Conservation (phyloP, 2,888 invertebrate genomes). For the Meta bourneti region DNA sequence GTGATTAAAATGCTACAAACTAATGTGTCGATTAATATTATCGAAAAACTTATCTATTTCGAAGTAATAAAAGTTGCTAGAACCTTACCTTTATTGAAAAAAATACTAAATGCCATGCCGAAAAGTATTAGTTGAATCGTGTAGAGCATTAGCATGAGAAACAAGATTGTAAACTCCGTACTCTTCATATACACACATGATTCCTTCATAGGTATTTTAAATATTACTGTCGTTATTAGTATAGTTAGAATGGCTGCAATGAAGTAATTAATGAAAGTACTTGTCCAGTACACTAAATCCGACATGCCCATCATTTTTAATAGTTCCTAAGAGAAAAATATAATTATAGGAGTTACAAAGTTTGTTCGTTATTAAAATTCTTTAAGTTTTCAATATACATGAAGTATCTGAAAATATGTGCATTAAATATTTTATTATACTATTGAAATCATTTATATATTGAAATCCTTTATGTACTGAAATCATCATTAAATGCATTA, state of each 20-base stretch:
- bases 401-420: background rate
- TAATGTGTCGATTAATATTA: background rate
- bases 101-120: constrained; percentile 1
- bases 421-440: background rate
- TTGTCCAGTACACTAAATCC: constrained; percentile 77
- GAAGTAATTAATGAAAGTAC: constrained; percentile 76
- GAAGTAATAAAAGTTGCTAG: background rate
- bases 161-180: constrained; percentile 55
- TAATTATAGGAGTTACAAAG: background rate
- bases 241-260: constrained; percentile 24
- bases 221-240: constrained; percentile 69
- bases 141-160: constrained; percentile 3
- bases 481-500: background rate
- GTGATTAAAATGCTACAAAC: no score
- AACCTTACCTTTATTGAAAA: constrained; percentile 9
- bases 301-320: constrained; percentile 78
- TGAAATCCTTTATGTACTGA: background rate
- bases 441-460: background rate
- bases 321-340: constrained; percentile 70
- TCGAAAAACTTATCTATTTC: background rate
- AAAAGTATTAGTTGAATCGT: background rate
- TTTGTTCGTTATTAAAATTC: background rate
- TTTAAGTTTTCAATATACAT: background rate
- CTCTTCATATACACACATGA: constrained; percentile 21
- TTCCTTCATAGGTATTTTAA: constrained; percentile 52